Conservation (phyloP, 2,797 vertebrate species). For the Enteromius mattozi region DNA sequence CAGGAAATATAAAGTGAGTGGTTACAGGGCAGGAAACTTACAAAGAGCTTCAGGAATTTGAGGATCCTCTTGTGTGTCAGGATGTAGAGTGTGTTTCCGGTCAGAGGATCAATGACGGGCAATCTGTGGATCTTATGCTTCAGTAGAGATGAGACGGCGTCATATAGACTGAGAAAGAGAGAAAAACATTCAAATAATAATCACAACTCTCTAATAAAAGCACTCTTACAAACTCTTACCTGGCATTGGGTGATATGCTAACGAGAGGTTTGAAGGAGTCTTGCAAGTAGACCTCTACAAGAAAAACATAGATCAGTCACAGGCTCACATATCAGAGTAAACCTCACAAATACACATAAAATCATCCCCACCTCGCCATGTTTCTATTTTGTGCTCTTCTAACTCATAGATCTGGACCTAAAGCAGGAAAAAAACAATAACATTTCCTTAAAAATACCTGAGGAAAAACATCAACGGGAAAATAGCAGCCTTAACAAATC, state of each 20-base stretch:
- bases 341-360: background rate
- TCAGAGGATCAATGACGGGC: slow-evolving; percentile 94
- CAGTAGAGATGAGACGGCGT: slow-evolving; percentile 93
- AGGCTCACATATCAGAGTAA: background rate
- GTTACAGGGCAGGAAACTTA: slow-evolving; percentile 74
- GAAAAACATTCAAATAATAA: slow-evolving; percentile 7
- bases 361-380: slow-evolving; percentile 91
- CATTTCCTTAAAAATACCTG: background rate
- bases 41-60: slow-evolving; percentile 98
- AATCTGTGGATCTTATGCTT: slow-evolving; percentile 97
- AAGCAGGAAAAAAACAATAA: slow-evolving; percentile 39
- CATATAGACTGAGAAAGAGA: slow-evolving; percentile 84
- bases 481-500: slow-evolving; percentile 42
- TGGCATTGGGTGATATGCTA: slow-evolving; percentile 95
- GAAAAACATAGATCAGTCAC: slow-evolving; percentile 7
- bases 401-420: slow-evolving; percentile 98
- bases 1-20: background rate
- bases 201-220: background rate
- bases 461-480: background rate
- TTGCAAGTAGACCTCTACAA: slow-evolving; percentile 91
- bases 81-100: slow-evolving; percentile 96
- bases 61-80: slow-evolving; percentile 98
- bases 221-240: slow-evolving; percentile 73
- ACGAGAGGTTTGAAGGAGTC: slow-evolving; percentile 97
- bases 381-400: slow-evolving; percentile 98